phyloP scores from a whole-genome alignment of 2,113 vertebrate genomes.

The Chaenocephalus aceratus region DNA sequence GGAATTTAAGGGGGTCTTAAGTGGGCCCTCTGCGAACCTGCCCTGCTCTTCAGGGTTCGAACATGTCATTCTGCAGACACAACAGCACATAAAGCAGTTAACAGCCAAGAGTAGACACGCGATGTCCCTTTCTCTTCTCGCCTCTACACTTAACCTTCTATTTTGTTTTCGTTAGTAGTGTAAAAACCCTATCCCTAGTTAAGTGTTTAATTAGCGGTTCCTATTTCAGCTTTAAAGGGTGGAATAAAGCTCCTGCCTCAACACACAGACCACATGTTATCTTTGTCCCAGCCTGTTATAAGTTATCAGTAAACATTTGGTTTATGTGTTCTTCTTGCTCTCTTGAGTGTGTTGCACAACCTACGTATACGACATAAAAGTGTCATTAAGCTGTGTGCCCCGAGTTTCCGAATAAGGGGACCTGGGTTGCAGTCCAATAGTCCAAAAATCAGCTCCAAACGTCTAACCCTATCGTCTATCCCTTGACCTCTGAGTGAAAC shows the following conservation, averaged over 20 bases:
- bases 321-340: neutral
- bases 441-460: no score
- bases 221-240: neutral
- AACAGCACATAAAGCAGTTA: constrained; percentile 16
- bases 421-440: no score
- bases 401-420: neutral
- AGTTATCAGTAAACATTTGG: neutral
- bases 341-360: neutral
- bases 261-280: neutral
- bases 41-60: constrained; percentile 1
- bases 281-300: neutral
- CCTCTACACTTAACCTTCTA: neutral
- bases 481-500: no score
- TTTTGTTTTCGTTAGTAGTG: neutral
- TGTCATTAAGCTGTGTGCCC: neutral
- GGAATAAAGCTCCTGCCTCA: neutral
- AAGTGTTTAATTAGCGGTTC: neutral
- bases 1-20: neutral
- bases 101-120: neutral
- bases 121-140: constrained; percentile 2
- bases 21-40: constrained; percentile 1
- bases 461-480: no score
- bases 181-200: neutral
- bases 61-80: constrained; percentile 24
- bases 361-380: neutral